Evolutionary conservation across 2,113 vertebrate species (phyloP).

Genomic region (Boleophthalmus pectinirostris): DNA sequence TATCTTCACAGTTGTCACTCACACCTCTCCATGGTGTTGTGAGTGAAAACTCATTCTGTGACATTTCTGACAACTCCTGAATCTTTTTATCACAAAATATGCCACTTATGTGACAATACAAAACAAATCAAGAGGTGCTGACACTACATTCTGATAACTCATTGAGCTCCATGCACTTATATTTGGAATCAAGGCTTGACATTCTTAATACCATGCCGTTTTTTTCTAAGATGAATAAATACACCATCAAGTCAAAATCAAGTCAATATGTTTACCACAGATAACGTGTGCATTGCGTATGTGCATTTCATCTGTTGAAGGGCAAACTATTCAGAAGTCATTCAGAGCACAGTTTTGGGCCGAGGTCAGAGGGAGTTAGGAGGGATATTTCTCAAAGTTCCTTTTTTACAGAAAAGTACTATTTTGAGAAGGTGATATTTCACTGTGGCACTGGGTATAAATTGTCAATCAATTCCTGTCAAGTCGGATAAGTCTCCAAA

Average conservation of each 20-base stretch:
- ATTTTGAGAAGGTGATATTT: conserved; percentile 50
- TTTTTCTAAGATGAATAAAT: background rate
- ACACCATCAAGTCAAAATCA: background rate
- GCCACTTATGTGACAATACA: background rate
- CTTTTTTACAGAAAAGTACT: conserved; percentile 17
- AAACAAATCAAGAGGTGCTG: background rate
- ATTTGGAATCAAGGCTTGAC: background rate
- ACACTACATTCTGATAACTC: background rate
- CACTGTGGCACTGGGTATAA: conserved; percentile 46
- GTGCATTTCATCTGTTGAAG: conserved; percentile 4
- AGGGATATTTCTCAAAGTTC: conserved; percentile 23
- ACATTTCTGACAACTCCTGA: background rate
- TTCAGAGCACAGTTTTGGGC: conserved; percentile 3
- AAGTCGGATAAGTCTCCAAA: conserved; percentile 43
- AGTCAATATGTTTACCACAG: conserved; percentile 11
- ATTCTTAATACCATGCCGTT: too few species aligned
- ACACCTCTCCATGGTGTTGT: background rate
- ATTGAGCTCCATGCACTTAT: background rate
- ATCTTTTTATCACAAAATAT: conserved; percentile 21
- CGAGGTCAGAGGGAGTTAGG: conserved; percentile 4
- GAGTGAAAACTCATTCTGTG: background rate
- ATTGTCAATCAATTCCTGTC: conserved; percentile 65
- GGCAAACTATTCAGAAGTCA: background rate
- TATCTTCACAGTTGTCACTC: background rate
- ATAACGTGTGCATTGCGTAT: conserved; percentile 3